Percentiles rank a stretch among this genome's conserved stretches.
phyloP scores from a whole-genome alignment of 2,113 vertebrate genomes.

The Catagonus wagneri region DNA sequence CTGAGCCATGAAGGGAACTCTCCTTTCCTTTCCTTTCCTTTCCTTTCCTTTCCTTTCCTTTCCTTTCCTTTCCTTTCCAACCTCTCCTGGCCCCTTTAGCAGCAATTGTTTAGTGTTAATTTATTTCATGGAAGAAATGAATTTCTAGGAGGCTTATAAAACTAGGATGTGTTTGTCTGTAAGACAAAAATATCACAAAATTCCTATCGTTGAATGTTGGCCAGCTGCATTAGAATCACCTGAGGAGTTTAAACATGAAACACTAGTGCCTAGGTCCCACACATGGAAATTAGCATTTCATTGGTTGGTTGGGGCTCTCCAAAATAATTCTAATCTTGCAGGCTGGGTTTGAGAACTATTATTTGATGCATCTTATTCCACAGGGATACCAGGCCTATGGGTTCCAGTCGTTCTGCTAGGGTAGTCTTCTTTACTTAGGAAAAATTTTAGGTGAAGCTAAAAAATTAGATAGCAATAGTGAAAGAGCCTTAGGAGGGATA shows the following conservation, averaged over 20 bases:
- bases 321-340: background rate
- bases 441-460: conserved; percentile 29
- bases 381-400: background rate
- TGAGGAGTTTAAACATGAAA: background rate
- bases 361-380: background rate
- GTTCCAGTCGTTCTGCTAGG: background rate
- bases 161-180: conserved; percentile 44
- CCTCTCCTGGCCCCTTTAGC: background rate
- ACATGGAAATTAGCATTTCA: background rate
- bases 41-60: background rate
- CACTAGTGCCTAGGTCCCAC: background rate
- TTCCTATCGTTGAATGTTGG: background rate
- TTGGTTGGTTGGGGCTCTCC: background rate
- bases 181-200: conserved; percentile 50
- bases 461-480: background rate
- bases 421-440: conserved; percentile 1
- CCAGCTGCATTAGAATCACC: background rate
- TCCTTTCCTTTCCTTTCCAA: conserved; percentile 7
- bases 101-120: conserved; percentile 28
- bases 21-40: background rate
- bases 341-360: background rate
- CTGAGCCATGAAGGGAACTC: too few relatives aligned
- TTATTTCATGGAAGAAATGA: conserved; percentile 55
- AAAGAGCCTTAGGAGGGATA: background rate
- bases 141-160: conserved; percentile 55